phyloP scores from a whole-genome alignment of 2,888 invertebrate species.

The Zhengitettix transpicula region DNA sequence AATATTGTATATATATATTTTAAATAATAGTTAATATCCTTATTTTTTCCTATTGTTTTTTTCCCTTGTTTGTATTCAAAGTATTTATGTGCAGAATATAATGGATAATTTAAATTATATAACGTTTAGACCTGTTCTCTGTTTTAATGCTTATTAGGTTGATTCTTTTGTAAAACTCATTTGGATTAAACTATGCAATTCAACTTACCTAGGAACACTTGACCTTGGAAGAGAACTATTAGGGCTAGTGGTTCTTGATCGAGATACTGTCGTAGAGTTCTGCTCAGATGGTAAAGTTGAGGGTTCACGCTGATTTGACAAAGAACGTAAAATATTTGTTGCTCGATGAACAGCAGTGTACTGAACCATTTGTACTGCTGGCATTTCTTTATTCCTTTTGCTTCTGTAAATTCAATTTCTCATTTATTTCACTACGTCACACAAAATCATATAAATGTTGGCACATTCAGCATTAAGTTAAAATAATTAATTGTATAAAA shows the following conservation, averaged over 20 bases:
- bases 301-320: slow-evolving; percentile 24
- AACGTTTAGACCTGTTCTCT: no score
- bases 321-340: slow-evolving; percentile 39
- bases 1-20: no score
- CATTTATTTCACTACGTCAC: not conserved
- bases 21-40: no score
- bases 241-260: slow-evolving; percentile 16
- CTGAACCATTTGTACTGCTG: slow-evolving; percentile 44
- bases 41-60: no score
- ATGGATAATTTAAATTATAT: no score
- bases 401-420: slow-evolving; percentile 17
- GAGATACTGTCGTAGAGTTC: slow-evolving; percentile 10
- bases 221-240: slow-evolving; percentile 12
- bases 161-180: not conserved
- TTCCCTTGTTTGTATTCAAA: no score
- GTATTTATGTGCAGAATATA: no score
- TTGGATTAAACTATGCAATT: not conserved
- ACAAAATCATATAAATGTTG: not conserved
- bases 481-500: not conserved
- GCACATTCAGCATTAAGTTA: not conserved
- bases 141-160: no score
- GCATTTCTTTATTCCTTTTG: slow-evolving; percentile 24
- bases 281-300: slow-evolving; percentile 4
- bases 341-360: slow-evolving; percentile 39
- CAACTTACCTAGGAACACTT: slow-evolving; percentile 13